Base-by-base conservation (phyloP, 2,113 vertebrate species). In the Cyprinus carpio region DNA sequence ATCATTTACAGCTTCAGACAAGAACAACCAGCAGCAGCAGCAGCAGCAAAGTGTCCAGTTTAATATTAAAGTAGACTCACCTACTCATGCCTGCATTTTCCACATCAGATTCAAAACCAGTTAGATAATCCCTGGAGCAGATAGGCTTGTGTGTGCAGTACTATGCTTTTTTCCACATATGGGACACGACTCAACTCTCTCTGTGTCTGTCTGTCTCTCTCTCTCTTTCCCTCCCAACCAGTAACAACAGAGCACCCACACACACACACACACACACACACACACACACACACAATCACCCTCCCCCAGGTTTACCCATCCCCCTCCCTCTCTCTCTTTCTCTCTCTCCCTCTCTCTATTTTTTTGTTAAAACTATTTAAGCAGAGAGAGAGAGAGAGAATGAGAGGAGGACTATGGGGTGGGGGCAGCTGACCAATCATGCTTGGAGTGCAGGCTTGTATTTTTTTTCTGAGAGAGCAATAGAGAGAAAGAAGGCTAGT, bases 311-410 rank as follows among this genome's bases (percentile, higher is more conserved):
- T 72, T 84, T 86, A 87, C 27, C 90, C 89, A 83, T 87, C 90
- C 93, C 93, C 93, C 94, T 91, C 91, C 89, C 90, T 88, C 64
- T 87, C 71, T 87, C 83, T 87, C 88, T 91, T 90, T 89, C 64
- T 88, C 58, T 87, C 83, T 87, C 88, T 91, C 90, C 90, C 89
- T 92, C 92, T 37, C 72, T 75, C 34, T 89, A 69, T 65, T 94
- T 94, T 94, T 93, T 94, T 94, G 92, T 91, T 92, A 92, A 93
- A 95, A 94, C 92, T 93, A 94, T 94, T 94, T 94, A 93, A 92
- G 92, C 92, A 92, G 90, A 87, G 88, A 46, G 43, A 46, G 43
- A 3, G 43, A 82, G 82, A 87, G 85, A 87, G 85, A 90, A 89
- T 75, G 71, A 91, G 89, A 87, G 89, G 87, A 87, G 88, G 89